These are phyloP conservation scores for Monomorium pharaonis DNA, from an alignment of 1,140 invertebrate genomes.

Conservation along the genomic window DNA sequence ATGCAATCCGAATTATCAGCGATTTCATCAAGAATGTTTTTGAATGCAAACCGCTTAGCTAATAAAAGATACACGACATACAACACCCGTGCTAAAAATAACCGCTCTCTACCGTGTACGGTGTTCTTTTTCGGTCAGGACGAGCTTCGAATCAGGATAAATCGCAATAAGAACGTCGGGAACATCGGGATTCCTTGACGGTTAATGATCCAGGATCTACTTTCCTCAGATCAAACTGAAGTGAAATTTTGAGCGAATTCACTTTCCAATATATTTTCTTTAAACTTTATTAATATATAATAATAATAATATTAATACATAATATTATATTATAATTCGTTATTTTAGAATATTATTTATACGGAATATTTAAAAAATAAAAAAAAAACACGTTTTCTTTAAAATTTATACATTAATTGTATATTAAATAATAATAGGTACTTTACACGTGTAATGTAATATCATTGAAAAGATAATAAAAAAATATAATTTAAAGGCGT, in stretches of 20 bases:
- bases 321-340: too few species aligned
- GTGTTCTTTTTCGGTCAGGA: constrained; percentile 17
- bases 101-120: not conserved
- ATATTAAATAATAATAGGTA: too few species aligned
- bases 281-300: too few species aligned
- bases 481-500: too few species aligned
- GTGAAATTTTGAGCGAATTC: not conserved
- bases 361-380: not conserved
- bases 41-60: not conserved
- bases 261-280: not conserved
- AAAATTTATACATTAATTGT: not conserved
- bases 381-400: not conserved
- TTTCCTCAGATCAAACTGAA: not conserved
- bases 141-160: not conserved
- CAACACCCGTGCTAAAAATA: constrained; percentile 40
- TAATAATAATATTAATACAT: too few species aligned
- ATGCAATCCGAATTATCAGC: constrained; percentile 13
- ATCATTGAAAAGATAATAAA: not conserved
- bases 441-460: not conserved
- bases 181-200: not conserved
- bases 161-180: not conserved
- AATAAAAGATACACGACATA: constrained; percentile 27
- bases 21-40: not conserved
- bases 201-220: not conserved
- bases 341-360: not conserved